Conservation (phyloP, 2,113 vertebrate species). For the Gallinago undulata region DNA sequence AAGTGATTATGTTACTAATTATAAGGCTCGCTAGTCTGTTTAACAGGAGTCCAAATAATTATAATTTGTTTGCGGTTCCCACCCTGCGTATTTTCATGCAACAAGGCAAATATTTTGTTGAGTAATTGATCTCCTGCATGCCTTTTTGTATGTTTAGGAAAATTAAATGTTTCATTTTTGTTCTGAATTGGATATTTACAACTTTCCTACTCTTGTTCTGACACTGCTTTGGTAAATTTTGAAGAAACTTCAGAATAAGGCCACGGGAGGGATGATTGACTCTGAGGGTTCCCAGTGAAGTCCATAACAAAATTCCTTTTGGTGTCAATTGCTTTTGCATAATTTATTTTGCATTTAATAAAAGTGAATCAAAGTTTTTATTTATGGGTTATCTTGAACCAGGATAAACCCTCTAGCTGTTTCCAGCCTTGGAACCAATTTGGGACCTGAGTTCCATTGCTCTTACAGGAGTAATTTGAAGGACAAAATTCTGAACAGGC, state of each 20-base stretch:
- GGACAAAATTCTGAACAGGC: neutral
- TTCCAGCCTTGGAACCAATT: neutral
- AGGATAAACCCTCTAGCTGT: neutral
- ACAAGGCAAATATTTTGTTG: conserved; percentile 32
- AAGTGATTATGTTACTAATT: conserved; percentile 60
- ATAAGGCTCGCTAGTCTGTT: conserved; percentile 60
- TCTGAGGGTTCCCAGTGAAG: neutral
- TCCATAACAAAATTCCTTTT: neutral
- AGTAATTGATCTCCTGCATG: neutral
- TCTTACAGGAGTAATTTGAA: neutral
- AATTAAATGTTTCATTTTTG: neutral
- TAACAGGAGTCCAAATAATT: conserved; percentile 55
- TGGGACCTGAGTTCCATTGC: neutral
- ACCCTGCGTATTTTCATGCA: neutral
- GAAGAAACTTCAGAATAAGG: neutral
- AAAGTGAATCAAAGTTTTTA: neutral
- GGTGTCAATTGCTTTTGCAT: neutral
- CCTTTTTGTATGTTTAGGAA: neutral
- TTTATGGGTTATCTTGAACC: neutral
- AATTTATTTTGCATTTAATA: neutral
- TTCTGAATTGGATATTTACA: neutral
- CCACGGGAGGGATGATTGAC: neutral
- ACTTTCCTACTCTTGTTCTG: neutral
- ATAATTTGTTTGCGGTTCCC: conserved; percentile 38
- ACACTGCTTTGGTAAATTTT: neutral